Evolutionary conservation across 2,888 invertebrate species (phyloP), one percentile per base, ranked within the genome.

Genomic region (Trichacis sp.): DNA sequence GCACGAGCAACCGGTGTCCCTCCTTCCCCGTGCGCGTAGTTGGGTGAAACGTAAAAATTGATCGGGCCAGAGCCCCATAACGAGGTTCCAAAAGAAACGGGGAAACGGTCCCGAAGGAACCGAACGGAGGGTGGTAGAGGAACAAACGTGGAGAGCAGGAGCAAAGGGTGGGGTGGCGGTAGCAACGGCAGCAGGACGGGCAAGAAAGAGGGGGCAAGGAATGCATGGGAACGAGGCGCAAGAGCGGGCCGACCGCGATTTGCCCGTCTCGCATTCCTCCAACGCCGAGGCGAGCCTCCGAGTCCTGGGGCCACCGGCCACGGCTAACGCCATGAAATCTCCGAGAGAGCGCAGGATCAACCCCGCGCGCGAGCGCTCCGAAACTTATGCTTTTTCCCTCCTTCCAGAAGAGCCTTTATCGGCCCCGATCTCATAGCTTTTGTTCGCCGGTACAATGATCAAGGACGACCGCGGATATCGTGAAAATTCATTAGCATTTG

Each of bases 191-290:
- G 65, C 54, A 59, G 53, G 64, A 64, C 59, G 61, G 51, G 52
- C 46, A 45, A 54, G 52, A 48, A 42, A 52, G 65, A 57, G 66
- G 63, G 70, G 64, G 64, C 51, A 71, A 76, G 77, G 79, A 79
- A 78, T 79, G 80, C 80, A 79, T 78, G 76, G 77, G 81, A 78
- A 80, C 79, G 79, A 78, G 79, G 78, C 76, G 73, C 76, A 75
- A 77, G 24, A 24, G 78, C 81, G 77, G 80, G 78, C 80, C 80
- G 84, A 82, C 84, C 83, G 84, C 84, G 84, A 83, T 83, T 83
- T 82, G 82, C 80, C 82, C 81, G 82, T 81, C 80, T 77, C 77
- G 76, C 78, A 79, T 80, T 80, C 84, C 84, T 79, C 82, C 80
- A 80, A 79, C 79, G 75, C 66, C 65, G 53, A 79, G 77, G 73